These are phyloP conservation scores for Cebus imitator DNA, from an alignment of 2,113 vertebrate species.

Conservation along the genomic window DNA sequence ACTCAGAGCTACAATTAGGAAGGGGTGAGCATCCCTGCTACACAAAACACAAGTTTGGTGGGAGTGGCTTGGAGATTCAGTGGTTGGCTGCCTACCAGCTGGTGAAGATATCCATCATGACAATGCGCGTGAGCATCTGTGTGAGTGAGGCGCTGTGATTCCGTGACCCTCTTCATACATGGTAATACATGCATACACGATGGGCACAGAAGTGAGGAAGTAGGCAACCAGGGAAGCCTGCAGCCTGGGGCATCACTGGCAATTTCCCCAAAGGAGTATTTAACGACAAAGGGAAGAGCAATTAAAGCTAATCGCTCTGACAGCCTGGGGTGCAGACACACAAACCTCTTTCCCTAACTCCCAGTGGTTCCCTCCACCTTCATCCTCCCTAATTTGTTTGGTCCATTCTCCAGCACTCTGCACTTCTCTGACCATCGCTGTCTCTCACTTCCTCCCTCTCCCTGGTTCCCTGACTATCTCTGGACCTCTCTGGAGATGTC, in stretches of 20 bases:
- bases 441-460: not conserved
- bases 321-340: slow-evolving; percentile 27
- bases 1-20: not conserved
- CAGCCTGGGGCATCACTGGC: slow-evolving; percentile 54
- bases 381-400: not conserved
- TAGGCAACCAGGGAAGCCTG: not conserved
- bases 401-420: not conserved
- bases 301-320: slow-evolving; percentile 57
- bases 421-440: not conserved
- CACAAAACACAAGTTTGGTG: not conserved
- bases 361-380: not conserved
- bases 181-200: not conserved
- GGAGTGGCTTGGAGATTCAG: not conserved
- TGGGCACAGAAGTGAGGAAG: not conserved
- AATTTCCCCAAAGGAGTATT: slow-evolving; percentile 30
- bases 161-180: not conserved
- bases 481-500: not conserved
- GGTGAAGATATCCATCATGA: not conserved
- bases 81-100: not conserved
- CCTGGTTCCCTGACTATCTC: not conserved
- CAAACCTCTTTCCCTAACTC: not conserved
- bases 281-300: slow-evolving; percentile 61
- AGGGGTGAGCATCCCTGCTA: not conserved
- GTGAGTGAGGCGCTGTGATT: not conserved
- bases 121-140: not conserved